Base-by-base conservation (phyloP, 2,888 invertebrate genomes). In the Gastrophysa polygoni region DNA sequence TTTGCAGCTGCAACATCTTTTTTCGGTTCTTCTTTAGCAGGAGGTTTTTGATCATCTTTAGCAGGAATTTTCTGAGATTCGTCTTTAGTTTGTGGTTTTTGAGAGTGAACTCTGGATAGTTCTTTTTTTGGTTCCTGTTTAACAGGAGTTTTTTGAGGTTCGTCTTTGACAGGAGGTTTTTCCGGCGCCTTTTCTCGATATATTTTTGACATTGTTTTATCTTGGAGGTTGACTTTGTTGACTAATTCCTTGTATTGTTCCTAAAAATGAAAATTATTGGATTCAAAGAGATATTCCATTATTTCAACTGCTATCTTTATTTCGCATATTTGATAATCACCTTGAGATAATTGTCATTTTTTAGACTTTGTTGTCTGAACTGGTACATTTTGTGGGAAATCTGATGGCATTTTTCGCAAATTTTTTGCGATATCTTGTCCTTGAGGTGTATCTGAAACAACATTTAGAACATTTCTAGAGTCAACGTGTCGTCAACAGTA, bases 381-480 rank as follows among this genome's bases (percentile, higher is more conserved):
- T 76, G 71, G 48, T 63, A 74, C 68, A 74, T 72, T 61, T 71
- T 72, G 21, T 70, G 61, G 5, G 72, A 73, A 14, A 77, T 70
- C 20, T 72, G 69, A 47, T 65, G 69, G 49, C 78, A 78, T 52
- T 70, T 72, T 47, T 59, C 51, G 56, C 77, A 78, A 11, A 77
- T 68, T 64, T 68, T 70, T 54, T 70, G 71, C 1, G 75, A 71
- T 6, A 76, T 62, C 6, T 64, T 43, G 63, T 77, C 78, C 17
- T 60, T 65, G 46, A 60, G 38, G 2, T 28, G 32, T 16, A 78
- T 74, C 77, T 78, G 67, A 6, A 72, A 72, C 32, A 59, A 61
- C 63, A 11, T 54, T 5, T 62, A 63, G 54, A 17, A 52, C 20
- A 3, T 24, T 5, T 5, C 3, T 24, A 24, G 3, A 24, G 7